Conservation (phyloP, 2,797 vertebrate species). For the Eospalax fontanierii region DNA sequence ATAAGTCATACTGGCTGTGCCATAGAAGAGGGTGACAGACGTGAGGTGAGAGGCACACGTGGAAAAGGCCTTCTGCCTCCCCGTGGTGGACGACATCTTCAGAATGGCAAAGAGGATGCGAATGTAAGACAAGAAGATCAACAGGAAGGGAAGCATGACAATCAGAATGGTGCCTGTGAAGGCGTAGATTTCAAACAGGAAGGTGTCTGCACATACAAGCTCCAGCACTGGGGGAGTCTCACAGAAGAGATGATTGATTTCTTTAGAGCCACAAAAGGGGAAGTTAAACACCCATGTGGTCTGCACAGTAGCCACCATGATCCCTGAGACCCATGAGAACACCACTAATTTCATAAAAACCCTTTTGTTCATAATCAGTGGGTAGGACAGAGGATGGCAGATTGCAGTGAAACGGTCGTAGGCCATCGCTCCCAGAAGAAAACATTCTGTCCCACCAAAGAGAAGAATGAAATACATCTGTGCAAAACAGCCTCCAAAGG, state of each 20-base stretch:
- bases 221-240: constrained; percentile 76
- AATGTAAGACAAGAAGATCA: constrained; percentile 76
- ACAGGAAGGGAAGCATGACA: constrained; percentile 48
- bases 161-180: constrained; percentile 61
- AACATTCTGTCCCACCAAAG: constrained; percentile 63
- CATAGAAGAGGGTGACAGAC: constrained; percentile 78
- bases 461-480: constrained; percentile 82
- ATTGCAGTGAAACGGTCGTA: constrained; percentile 81
- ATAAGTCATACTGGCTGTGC: constrained; percentile 73
- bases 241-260: constrained; percentile 79
- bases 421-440: constrained; percentile 78
- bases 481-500: constrained; percentile 70
- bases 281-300: constrained; percentile 74
- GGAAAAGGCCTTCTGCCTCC: constrained; percentile 48
- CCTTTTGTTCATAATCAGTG: constrained; percentile 62
- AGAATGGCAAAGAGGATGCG: constrained; percentile 64
- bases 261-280: constrained; percentile 76
- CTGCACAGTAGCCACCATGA: constrained; percentile 43
- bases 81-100: neutral
- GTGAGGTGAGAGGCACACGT: constrained; percentile 51
- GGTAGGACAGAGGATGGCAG: constrained; percentile 76
- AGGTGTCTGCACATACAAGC: constrained; percentile 63
- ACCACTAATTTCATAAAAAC: constrained; percentile 38
- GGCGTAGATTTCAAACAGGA: constrained; percentile 60
- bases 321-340: neutral